Conservation (phyloP, 2,797 vertebrate species). For the Aldrovandia affinis region DNA sequence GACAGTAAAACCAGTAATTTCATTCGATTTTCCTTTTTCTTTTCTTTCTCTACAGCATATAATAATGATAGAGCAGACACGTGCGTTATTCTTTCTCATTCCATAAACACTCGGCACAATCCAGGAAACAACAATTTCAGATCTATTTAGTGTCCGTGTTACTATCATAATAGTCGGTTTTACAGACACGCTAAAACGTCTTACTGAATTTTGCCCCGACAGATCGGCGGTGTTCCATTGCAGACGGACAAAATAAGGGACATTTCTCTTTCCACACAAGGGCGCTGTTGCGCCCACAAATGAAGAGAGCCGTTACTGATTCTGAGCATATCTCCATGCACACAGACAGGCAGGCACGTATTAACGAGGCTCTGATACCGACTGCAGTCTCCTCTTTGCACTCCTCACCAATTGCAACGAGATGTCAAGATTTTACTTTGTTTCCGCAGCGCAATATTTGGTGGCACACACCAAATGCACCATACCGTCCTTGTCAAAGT, state of each 20-base stretch:
- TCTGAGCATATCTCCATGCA: not conserved
- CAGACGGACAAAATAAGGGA: not conserved
- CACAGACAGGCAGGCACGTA: not conserved
- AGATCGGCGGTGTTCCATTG: not conserved
- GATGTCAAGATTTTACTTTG: slow-evolving; percentile 8
- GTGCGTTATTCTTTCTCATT: not conserved
- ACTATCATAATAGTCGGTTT: not conserved
- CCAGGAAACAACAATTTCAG: not conserved
- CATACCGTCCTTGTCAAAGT: not conserved
- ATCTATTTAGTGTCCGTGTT: not conserved
- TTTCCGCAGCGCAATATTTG: not conserved
- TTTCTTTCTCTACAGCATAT: not conserved
- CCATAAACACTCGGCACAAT: not conserved
- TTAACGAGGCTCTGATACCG: not conserved
- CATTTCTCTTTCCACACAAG: not conserved
- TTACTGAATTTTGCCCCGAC: not conserved
- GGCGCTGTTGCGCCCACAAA: slow-evolving; percentile 20
- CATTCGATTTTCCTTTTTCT: not conserved
- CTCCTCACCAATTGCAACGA: slow-evolving; percentile 22
- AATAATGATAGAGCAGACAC: not conserved
- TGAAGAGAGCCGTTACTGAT: not conserved
- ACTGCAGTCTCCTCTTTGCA: not conserved
- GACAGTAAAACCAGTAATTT: slow-evolving; percentile 28
- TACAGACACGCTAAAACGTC: not conserved
- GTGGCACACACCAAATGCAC: not conserved